phyloP scores from a whole-genome alignment of 2,113 vertebrate genomes.

The Plecturocebus donacophilus region DNA sequence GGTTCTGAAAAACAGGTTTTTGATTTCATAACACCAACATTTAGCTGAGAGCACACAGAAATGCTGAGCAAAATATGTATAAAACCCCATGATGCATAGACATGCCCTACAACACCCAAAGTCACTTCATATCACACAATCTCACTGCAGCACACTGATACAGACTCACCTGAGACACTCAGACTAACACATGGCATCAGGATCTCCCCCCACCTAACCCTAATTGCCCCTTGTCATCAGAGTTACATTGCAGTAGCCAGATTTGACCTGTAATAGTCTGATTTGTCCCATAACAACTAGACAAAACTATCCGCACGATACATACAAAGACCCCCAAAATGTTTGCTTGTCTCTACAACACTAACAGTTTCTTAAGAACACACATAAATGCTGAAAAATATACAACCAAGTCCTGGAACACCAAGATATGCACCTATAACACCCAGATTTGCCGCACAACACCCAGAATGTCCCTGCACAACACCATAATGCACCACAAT shows the following conservation, averaged over 20 bases:
- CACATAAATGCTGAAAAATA: background rate
- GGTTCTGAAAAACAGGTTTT: background rate
- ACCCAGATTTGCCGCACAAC: background rate
- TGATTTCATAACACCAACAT: background rate
- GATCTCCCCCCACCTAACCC: background rate
- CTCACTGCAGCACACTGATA: background rate
- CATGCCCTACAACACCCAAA: background rate
- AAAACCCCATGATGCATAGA: background rate
- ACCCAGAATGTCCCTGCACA: background rate
- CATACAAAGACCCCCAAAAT: background rate
- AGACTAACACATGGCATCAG: background rate
- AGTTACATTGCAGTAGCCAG: background rate
- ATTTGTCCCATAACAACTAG: background rate
- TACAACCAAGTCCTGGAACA: background rate
- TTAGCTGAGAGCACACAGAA: background rate
- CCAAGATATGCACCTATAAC: background rate
- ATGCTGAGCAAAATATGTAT: background rate
- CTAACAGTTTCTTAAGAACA: background rate
- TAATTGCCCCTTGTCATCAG: background rate
- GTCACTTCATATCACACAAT: background rate
- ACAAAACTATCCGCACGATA: background rate
- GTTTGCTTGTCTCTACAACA: background rate
- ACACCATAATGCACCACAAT: background rate
- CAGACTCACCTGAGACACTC: background rate
- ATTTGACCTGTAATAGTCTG: background rate